Evolutionary conservation across 2,888 invertebrate genomes (phyloP), one percentile per base, ranked within the genome.

Genomic region (Mythimna loreyi): DNA sequence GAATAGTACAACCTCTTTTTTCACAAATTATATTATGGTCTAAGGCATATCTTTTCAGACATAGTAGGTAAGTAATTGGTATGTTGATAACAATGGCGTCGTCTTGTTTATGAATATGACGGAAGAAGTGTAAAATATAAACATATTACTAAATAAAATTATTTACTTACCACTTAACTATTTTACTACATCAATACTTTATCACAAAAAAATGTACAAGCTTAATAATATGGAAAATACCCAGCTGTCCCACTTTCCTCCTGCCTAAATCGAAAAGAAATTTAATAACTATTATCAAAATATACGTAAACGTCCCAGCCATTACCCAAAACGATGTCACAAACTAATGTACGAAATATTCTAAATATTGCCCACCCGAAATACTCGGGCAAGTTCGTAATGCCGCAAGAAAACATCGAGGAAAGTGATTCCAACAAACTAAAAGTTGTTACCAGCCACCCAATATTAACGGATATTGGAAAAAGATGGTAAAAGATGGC

Each of bases 391-490:
- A 72, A 71, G 68, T 76, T 72, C 69, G 69, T 59, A 77, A 80
- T 56, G 78, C 70, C 69, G 73, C 81, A 82, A 84, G 81, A 82
- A 85, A 86, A 85, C 85, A 84, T 87, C 85, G 82, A 80, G 80
- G 83, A 85, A 89, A 89, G 87, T 89, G 85, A 90, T 89, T 86
- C 77, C 73, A 87, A 86, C 87, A 86, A 87, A 87, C 87, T 87
- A 85, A 86, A 90, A 90, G 87, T 89, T 90, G 89, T 90, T 87
- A 86, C 87, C 82, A 84, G 80, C 80, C 82, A 77, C 80, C 85
- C 86, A 88, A 92, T 92, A 92, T 92, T 92, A 90, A 89, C 91
- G 91, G 92, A 92, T 94, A 93, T 94, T 93, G 92, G 92, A 91
- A 92, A 92, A 92, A 92, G 91, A 91, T 91, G 90, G 89, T 89